These are phyloP conservation scores for Orgyia antiqua DNA, from an alignment of 2,888 invertebrate species.

Conservation along the genomic window DNA sequence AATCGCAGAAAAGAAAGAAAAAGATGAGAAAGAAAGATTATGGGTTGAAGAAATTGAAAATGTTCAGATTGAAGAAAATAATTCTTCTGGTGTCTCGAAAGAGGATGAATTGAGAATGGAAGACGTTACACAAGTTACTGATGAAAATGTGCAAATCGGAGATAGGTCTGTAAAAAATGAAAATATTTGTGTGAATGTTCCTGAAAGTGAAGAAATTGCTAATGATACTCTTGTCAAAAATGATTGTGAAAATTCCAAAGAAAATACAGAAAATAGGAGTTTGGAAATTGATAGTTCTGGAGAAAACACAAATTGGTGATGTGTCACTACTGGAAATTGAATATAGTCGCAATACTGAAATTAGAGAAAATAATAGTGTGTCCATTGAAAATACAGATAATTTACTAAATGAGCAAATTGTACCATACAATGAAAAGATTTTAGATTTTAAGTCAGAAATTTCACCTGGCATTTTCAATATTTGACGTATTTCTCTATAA, in stretches of 20 bases:
- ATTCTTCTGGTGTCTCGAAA: not conserved
- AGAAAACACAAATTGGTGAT: too few species aligned
- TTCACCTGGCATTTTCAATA: slow-evolving; percentile 12
- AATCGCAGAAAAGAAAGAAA: slow-evolving; percentile 51
- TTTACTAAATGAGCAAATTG: slow-evolving; percentile 4
- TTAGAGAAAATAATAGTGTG: not conserved
- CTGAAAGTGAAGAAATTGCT: not conserved
- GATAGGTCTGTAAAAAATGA: not conserved
- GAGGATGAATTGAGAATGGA: not conserved
- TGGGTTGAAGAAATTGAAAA: slow-evolving; percentile 3
- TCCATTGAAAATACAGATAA: slow-evolving; percentile 2
- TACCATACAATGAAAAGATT: slow-evolving; percentile 12
- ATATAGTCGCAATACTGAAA: too few species aligned
- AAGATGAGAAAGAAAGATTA: slow-evolving; percentile 12
- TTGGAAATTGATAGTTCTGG: too few species aligned
- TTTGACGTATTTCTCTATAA: slow-evolving; percentile 12
- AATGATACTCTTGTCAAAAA: slow-evolving; percentile 4
- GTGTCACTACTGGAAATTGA: too few species aligned
- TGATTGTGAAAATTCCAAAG: slow-evolving; percentile 2
- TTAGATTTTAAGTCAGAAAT: slow-evolving; percentile 3
- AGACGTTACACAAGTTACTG: not conserved
- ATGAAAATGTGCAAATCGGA: too few species aligned
- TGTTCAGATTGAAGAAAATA: not conserved
- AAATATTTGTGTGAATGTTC: too few species aligned
- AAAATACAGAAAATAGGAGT: not conserved